Evolutionary conservation across 2,888 invertebrate species (phyloP), one percentile per base, ranked within the genome.

Genomic region (Zootermopsis nevadensis): DNA sequence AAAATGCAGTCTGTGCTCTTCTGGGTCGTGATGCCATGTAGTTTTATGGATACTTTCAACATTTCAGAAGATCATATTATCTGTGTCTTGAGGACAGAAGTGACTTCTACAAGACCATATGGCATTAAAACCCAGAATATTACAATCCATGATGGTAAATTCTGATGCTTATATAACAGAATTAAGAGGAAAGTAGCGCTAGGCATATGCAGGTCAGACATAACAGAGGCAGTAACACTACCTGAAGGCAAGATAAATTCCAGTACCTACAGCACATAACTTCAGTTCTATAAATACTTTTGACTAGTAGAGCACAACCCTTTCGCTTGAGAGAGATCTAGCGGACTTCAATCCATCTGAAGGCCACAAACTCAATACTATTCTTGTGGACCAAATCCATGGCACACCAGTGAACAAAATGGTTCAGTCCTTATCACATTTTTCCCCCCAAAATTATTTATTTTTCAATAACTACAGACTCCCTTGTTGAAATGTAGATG

Each of bases 281-380:
- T 60, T 60, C 15, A n/a, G 8, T 19, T 19, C 19, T 1, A 3
- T 48, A 48, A 48, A 48, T 48, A 48, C 3, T 12, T 60, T 60
- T n/a, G 60, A 60, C 60, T 60, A 60, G 60, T 10, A 60, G n/a
- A 60, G 60, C 60, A 60, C 60, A 60, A 60, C 60, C 60, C 60
- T 27, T 60, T 60, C 27, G n/a, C 8, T 60, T 24, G 27, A 60
- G 60, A 60, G 60, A 60, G 60, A 27, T 60, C 60, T 60, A 6
- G 19, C n/a, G n/a, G 10, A 6, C n/a, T 60, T 10, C 60, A 60
- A 12, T 27, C 10, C 1, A 27, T 27, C 27, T 27, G 12, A 7
- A 27, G 4, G 27, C 60, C 60, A 60, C 27, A 60, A 27, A n/a
- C 12, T 60, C 3, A 60, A 12, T 24, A 60, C 48, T 48, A 27